Evolutionary conservation across 2,888 invertebrate genomes (phyloP).

Genomic region (Phymatocera aterrima): DNA sequence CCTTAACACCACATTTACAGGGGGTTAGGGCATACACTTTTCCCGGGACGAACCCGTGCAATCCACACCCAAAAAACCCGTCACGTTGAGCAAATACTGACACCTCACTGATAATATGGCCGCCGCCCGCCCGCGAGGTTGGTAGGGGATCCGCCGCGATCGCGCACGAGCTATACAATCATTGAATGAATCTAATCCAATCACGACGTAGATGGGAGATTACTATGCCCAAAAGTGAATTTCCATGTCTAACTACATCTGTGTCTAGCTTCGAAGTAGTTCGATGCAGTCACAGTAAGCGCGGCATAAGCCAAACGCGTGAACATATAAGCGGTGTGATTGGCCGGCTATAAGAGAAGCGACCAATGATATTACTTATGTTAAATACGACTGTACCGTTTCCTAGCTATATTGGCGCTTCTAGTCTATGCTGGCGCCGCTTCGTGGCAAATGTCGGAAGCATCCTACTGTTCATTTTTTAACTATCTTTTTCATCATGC

Average conservation of each 20-base stretch:
- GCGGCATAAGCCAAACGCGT: no score
- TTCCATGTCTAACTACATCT: neutral
- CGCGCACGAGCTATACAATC: conserved; percentile 22
- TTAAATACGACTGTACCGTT: no score
- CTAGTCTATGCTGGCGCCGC: no score
- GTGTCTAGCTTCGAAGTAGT: neutral
- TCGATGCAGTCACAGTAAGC: neutral
- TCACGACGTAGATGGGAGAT: neutral
- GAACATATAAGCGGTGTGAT: neutral
- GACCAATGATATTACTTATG: neutral
- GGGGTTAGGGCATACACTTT: conserved; percentile 38
- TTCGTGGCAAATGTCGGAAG: no score
- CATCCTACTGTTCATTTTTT: no score
- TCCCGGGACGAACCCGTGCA: conserved; percentile 59
- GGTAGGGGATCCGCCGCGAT: neutral
- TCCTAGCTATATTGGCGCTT: no score
- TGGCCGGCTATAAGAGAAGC: neutral
- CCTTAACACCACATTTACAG: conserved; percentile 41
- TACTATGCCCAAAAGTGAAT: neutral
- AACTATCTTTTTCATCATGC: no score
- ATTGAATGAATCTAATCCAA: neutral
- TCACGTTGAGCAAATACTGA: conserved; percentile 74
- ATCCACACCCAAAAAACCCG: conserved; percentile 74
- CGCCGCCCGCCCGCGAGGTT: conserved; percentile 61
- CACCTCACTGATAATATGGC: conserved; percentile 75